Base-by-base conservation (phyloP, 2,797 vertebrate genomes). In the Vultur gryphus region DNA sequence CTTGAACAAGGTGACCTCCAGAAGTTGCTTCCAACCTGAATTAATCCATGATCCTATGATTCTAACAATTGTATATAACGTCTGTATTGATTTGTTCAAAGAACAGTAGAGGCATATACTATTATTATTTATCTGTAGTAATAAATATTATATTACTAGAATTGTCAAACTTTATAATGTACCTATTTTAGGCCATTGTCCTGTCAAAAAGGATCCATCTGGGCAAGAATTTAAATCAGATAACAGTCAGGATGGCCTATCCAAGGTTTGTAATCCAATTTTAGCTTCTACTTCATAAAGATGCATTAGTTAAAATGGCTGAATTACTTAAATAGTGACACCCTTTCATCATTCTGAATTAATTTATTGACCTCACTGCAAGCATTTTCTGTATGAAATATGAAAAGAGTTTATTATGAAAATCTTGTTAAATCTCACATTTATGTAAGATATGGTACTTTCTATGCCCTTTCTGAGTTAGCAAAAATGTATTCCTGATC, bases 261-360 rank as follows among this genome's bases (percentile, higher is more conserved):
- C 80, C 16, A 91, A 96, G 91, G 98, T 98, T 97, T 89, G 97
- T 83, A 80, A 73, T 83, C 14, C 64, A 55, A 44, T 92, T 95
- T 89, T 91, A 44, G 3, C 33, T 93, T 72, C 37, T 71, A 7
- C 19, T 80, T 43, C 66, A 17, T 59, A 52, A 37, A 95, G 67
- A 57, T 26, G 3, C 14, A 5, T 61, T 43, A 35, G 11, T 73
- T 59, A 31, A 81, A 89, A 26, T 37, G 25, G 8, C n/a, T 73
- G 26, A 59, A 23, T 71, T 24, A n/a, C 35, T 76, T 66, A 57
- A 65, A 52, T 33, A 19, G 10, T 29, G 33, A 18, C 26, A 24
- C 10, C 10, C 6, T 85, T 37, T 70, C 55, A 66, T 84, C 29
- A 58, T 77, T 41, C 9, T 61, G 31, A 48, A 43, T 93, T 81